phyloP scores from a whole-genome alignment of 2,113 vertebrate genomes.

The Turnix velox region DNA sequence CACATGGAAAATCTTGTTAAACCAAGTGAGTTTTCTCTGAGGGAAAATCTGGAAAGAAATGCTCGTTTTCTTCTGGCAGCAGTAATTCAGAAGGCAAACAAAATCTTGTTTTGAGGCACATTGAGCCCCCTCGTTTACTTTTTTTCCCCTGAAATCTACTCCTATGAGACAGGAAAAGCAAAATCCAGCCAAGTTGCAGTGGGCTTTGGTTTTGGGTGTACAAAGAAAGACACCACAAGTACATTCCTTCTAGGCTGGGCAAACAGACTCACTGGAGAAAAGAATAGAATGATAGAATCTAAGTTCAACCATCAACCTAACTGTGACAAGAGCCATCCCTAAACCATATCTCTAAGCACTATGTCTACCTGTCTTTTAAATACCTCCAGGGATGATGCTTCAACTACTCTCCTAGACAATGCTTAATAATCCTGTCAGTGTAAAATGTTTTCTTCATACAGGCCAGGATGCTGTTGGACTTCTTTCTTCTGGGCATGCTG shows the following conservation, averaged over 20 bases:
- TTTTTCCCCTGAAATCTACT: background rate
- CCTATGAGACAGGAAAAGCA: background rate
- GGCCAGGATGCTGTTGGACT: too few species aligned
- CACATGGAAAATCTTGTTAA: background rate
- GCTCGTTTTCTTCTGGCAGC: background rate
- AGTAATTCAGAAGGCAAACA: background rate
- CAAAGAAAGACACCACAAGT: background rate
- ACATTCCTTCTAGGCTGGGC: background rate
- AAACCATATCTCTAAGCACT: too few species aligned
- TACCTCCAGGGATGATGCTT: too few species aligned
- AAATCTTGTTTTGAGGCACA: background rate
- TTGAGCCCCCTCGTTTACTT: background rate
- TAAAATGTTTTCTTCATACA: too few species aligned
- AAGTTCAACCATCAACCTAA: too few species aligned
- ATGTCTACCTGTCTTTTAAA: too few species aligned
- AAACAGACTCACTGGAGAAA: background rate
- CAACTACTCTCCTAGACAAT: too few species aligned
- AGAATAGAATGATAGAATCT: too few species aligned
- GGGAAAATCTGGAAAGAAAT: background rate
- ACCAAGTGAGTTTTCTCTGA: background rate
- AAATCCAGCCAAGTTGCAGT: background rate
- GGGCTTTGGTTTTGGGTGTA: rapidly evolving
- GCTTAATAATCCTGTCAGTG: too few species aligned
- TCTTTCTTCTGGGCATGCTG: too few species aligned
- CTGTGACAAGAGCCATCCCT: too few species aligned